phyloP scores from a whole-genome alignment of 2,888 invertebrate species.

The Harpalus rufipes region DNA sequence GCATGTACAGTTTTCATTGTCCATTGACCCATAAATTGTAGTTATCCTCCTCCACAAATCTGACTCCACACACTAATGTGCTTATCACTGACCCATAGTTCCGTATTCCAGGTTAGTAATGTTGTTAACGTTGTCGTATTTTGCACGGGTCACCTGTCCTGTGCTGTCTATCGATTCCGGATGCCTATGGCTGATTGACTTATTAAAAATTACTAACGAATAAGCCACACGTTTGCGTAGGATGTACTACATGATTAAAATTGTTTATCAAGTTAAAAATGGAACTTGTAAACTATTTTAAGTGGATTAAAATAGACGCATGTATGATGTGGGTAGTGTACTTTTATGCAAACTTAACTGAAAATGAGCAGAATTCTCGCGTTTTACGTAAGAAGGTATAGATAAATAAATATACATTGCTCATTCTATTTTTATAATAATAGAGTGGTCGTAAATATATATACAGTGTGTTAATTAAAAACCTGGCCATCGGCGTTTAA shows the following conservation, averaged over 20 bases:
- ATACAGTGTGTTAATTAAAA: no score
- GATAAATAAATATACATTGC: background rate
- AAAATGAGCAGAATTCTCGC: conserved; percentile 17
- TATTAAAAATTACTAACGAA: background rate
- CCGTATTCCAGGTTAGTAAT: background rate
- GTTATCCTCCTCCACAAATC: background rate
- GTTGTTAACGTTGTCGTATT: background rate
- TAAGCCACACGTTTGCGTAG: background rate
- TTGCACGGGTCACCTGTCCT: conserved; percentile 1
- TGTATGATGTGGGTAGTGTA: background rate
- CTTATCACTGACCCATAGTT: conserved; percentile 1
- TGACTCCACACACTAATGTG: background rate
- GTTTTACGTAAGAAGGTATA: background rate
- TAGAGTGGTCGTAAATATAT: no score
- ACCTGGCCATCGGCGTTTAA: no score
- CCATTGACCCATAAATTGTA: no score
- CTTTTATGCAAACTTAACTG: background rate
- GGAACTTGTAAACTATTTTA: conserved; percentile 45
- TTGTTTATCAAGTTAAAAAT: conserved; percentile 34
- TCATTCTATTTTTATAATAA: no score
- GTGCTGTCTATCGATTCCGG: background rate
- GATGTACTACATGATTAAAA: background rate
- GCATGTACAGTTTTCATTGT: no score
- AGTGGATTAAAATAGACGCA: conserved; percentile 21
- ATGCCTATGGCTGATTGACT: background rate